A percentile compares a stretch with the other conserved stretches of the same genome.
Conservation (phyloP, 2,888 invertebrate genomes). For the Campaea margaritaria region DNA sequence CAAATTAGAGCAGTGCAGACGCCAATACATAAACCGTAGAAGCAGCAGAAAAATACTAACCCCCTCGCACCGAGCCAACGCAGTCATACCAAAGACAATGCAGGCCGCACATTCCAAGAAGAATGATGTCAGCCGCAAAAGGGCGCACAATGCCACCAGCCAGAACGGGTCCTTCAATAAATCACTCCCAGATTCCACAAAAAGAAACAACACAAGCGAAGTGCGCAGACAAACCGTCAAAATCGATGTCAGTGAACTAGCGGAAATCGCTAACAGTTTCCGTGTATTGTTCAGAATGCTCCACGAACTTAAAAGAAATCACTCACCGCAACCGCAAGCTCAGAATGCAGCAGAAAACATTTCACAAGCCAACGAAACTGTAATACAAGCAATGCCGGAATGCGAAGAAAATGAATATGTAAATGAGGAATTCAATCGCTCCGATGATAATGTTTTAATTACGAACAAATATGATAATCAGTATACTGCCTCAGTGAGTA, state of each 20-base stretch:
- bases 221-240: constrained; percentile 38
- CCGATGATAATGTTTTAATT: constrained; percentile 60
- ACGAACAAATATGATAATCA: constrained; percentile 57
- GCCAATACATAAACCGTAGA: constrained; percentile 57
- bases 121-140: constrained; percentile 48
- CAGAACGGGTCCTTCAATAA: constrained; percentile 47
- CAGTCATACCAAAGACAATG: constrained; percentile 58
- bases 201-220: constrained; percentile 45
- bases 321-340: background rate
- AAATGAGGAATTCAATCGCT: constrained; percentile 52
- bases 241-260: constrained; percentile 50
- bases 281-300: constrained; percentile 55
- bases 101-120: constrained; percentile 44
- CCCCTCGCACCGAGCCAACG: constrained; percentile 61
- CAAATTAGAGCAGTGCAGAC: constrained; percentile 52
- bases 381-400: constrained; percentile 25
- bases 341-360: constrained; percentile 3
- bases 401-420: constrained; percentile 27
- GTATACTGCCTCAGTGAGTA: constrained; percentile 25
- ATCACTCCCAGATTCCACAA: constrained; percentile 60
- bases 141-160: constrained; percentile 42
- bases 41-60: constrained; percentile 54
- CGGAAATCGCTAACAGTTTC: constrained; percentile 58
- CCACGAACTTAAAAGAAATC: constrained; percentile 50
- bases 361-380: constrained; percentile 8